Evolutionary conservation across 2,797 vertebrate genomes (phyloP), one percentile per base, ranked within the genome.

Genomic region (Bradypodion pumilum): DNA sequence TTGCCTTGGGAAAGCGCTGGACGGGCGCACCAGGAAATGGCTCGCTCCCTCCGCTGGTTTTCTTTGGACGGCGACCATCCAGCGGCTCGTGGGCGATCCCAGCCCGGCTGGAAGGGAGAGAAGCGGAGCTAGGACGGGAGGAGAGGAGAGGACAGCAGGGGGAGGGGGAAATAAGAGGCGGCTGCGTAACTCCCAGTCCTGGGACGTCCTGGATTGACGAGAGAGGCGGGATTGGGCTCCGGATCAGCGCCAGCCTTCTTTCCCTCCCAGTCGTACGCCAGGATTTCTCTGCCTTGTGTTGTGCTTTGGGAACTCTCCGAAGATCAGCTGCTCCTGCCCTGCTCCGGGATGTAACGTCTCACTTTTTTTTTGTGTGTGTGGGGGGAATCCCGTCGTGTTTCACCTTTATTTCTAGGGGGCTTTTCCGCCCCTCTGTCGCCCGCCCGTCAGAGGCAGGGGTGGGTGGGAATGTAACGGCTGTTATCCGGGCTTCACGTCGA

Each of bases 21-120:
- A 46, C 81, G 62, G 72, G 60, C 60, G 80, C 80, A 13, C 81
- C 72, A 66, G 73, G 62, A 82, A 74, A 75, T 27, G 46, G 62
- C 72, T 29, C 81, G 40, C 72, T 79, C 80, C 2, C n/a, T 32
- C 21, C 23, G 25, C 44, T 21, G 44, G 62, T 85, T 85, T 42
- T 37, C 77, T 42, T 74, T 74, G 83, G 69, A 74, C 19, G 5
- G 60, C 16, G 69, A 2, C 40, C 42, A 63, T 49, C 75, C 62
- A 25, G 78, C 63, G 12, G 62, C 32, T 56, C 42, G 80, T 35
- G 80, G 69, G 80, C 80, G 76, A 84, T 40, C 60, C 60, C n/a
- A n/a, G 15, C 12, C 79, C 2, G 12, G 7, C 3, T 27, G 42
- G 52, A 27, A n/a, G 2, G 29, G 7, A 73, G 29, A 32, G 19